phyloP scores from a whole-genome alignment of 2,888 invertebrate genomes.

The Zele albiditarsus region DNA sequence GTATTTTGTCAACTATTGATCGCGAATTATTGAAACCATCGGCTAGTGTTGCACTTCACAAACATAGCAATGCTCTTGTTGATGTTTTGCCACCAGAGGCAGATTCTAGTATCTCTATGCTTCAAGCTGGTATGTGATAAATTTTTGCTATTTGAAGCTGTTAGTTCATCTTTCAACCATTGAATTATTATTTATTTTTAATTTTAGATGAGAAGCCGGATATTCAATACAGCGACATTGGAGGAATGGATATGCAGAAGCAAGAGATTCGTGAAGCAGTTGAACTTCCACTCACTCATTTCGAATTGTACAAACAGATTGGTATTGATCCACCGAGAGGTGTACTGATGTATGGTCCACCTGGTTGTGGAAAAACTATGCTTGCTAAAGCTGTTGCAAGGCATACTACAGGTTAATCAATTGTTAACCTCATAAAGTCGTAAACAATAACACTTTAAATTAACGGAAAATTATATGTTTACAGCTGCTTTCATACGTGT shows the following conservation, averaged over 20 bases:
- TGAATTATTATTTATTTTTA: constrained; percentile 21
- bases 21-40: constrained; percentile 97
- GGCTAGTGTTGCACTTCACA: constrained; percentile 98
- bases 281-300: constrained; percentile 97
- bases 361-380: constrained; percentile 99
- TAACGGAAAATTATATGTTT: constrained; percentile 49
- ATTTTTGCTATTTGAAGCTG: not conserved
- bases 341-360: constrained; percentile 99
- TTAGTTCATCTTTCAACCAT: not conserved
- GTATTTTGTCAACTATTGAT: constrained; percentile 98
- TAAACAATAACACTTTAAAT: not conserved
- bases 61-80: constrained; percentile 99
- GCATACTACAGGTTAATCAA: constrained; percentile 89
- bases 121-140: constrained; percentile 83
- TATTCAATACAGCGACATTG: constrained; percentile 97
- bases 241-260: constrained; percentile 99
- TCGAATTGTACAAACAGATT: constrained; percentile 98
- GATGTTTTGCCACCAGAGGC: constrained; percentile 99
- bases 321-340: constrained; percentile 99
- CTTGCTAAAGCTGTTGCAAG: constrained; percentile 98
- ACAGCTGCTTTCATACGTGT: constrained; percentile 98
- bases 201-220: constrained; percentile 95
- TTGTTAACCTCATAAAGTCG: not conserved
- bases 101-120: constrained; percentile 98
- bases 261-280: constrained; percentile 99